Evolutionary conservation across 1,140 invertebrate genomes (phyloP), one percentile per base, ranked within the genome.

Genomic region (Gryllus bimaculatus): DNA sequence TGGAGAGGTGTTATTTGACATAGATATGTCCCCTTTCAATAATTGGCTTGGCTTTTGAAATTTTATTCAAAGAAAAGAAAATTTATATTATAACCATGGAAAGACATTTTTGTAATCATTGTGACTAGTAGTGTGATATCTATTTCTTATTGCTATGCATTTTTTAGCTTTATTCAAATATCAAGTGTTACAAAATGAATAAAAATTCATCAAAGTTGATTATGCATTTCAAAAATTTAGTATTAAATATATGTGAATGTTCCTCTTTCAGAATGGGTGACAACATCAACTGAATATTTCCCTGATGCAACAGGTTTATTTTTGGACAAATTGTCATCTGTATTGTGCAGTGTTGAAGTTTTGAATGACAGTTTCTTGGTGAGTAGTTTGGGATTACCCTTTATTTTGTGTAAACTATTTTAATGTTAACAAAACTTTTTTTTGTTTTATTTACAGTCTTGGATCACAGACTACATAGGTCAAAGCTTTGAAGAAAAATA

Each of bases 291-390:
- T 13, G 18, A 66, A 13, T 10, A 10, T 10, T 66, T 13, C 18
- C 54, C 54, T 66, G 54, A 66, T 66, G 54, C 54, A 10, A 66
- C 54, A 18, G 54, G 54, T 10, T 66, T 66, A 66, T 66, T 66
- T 66, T 66, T 66, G 54, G 54, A 66, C 18, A 66, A 66, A 66
- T 66, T 66, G 54, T 66, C 54, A 66, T 66, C 54, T 66, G 54
- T 66, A 13, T 18, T 66, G 10, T 66, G 54, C 54, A 66, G 18
- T 66, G 54, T 66, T 10, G 54, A 66, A 66, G 54, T 66, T 66
- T 18, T 66, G 54, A 18, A 66, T 66, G 10, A 66, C 10, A 66
- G 10, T 13, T 66, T 66, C 18, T 66, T 66, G 54, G 54, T 66
- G 26, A 39, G 26, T 39, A 39, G 26, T 39, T 5, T 39, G 26